Percentiles rank a stretch among this genome's conserved stretches.
Evolutionary conservation across 2,113 vertebrate species (phyloP).

Genomic region (Otolemur garnettii): DNA sequence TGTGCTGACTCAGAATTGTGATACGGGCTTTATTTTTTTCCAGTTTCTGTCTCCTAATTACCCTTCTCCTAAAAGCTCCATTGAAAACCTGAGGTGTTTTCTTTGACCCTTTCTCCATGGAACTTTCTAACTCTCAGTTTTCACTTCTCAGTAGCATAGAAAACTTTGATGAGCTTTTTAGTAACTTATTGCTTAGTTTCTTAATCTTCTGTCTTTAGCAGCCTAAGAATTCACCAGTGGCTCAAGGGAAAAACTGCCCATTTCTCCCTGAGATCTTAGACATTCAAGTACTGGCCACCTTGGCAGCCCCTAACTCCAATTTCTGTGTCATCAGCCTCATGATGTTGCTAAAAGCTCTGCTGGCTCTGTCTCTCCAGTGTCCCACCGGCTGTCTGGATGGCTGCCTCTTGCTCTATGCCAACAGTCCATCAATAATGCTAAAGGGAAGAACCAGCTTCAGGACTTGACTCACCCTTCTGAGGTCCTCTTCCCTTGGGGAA

Average conservation of each 20-base stretch:
- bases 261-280: not conserved
- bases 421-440: not conserved
- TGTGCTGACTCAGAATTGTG: not conserved
- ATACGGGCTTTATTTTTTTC: not conserved
- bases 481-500: not conserved
- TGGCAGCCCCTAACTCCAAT: not conserved
- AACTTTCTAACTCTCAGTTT: not conserved
- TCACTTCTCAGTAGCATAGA: not conserved
- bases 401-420: not conserved
- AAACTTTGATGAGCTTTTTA: not conserved
- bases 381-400: not conserved
- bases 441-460: not conserved
- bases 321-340: not conserved
- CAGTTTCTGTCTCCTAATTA: not conserved
- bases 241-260: not conserved
- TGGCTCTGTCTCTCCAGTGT: not conserved
- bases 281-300: not conserved
- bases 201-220: not conserved
- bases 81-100: not conserved
- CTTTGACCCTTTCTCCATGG: not conserved
- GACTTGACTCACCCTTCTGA: not conserved
- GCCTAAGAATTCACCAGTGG: not conserved
- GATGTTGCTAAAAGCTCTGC: conserved; percentile 48
- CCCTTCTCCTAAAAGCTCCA: not conserved
- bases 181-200: conserved; percentile 12